These are phyloP conservation scores for Ageneiosus marmoratus DNA, from an alignment of 2,113 vertebrate genomes.

Conservation along the genomic window DNA sequence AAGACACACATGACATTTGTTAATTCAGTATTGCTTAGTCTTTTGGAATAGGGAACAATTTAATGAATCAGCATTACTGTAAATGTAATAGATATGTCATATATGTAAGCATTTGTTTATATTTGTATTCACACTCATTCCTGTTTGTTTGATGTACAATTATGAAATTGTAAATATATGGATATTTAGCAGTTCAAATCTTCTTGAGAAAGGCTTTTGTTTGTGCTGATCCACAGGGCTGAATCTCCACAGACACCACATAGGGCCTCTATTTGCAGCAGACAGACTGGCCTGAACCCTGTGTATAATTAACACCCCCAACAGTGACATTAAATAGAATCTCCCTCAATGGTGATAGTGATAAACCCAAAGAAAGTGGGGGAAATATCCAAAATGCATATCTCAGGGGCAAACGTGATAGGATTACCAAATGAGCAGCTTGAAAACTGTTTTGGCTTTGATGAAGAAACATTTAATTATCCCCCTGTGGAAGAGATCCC, in stretches of 20 bases:
- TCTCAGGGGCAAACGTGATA: constrained; percentile 81
- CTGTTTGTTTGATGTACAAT: background rate
- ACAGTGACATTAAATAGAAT: constrained; percentile 78
- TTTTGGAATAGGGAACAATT: background rate
- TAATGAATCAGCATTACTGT: background rate
- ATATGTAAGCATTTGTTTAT: background rate
- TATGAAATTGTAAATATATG: background rate
- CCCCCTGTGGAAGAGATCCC: constrained; percentile 85
- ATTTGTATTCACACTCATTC: background rate
- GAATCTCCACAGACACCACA: constrained; percentile 58
- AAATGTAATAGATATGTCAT: background rate
- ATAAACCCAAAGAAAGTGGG: constrained; percentile 61
- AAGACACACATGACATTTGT: constrained; percentile 24
- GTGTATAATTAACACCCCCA: constrained; percentile 78
- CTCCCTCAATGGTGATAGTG: constrained; percentile 63
- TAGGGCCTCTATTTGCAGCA: constrained; percentile 67
- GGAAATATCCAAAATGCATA: constrained; percentile 65
- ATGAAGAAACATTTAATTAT: constrained; percentile 93
- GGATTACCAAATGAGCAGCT: constrained; percentile 91
- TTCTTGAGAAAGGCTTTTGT: constrained; percentile 64
- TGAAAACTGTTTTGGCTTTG: constrained; percentile 90
- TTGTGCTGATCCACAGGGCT: constrained; percentile 52
- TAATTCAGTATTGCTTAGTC: constrained; percentile 2
- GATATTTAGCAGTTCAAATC: background rate
- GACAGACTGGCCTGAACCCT: constrained; percentile 62